These are phyloP conservation scores for Mohoua ochrocephala DNA, from an alignment of 2,113 vertebrate species.

Conservation along the genomic window DNA sequence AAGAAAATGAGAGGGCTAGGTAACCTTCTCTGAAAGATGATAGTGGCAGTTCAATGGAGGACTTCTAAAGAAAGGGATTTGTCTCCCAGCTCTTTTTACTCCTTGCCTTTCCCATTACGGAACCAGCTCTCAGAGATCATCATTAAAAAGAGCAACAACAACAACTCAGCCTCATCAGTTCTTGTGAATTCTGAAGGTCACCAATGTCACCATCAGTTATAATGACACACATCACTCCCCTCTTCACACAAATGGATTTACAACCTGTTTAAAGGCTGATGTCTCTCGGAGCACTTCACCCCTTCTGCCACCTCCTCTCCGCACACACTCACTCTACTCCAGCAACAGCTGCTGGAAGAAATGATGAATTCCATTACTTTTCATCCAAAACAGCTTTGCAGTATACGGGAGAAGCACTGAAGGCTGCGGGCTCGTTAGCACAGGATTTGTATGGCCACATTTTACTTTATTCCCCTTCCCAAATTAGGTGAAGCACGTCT, in stretches of 20 bases:
- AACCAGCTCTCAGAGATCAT: not conserved
- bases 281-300: not conserved
- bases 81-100: not conserved
- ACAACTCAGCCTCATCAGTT: not conserved
- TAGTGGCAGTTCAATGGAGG: not conserved
- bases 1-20: not conserved
- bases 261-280: slow-evolving; percentile 11
- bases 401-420: not conserved
- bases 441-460: slow-evolving; percentile 23
- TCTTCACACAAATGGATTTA: slow-evolving; percentile 24
- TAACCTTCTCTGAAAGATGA: not conserved
- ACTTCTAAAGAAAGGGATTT: not conserved
- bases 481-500: slow-evolving; percentile 9
- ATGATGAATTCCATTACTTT: slow-evolving; percentile 47
- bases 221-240: slow-evolving; percentile 13
- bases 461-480: slow-evolving; percentile 35
- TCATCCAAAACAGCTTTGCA: slow-evolving; percentile 39
- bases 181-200: slow-evolving; percentile 47
- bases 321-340: not conserved
- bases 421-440: slow-evolving; percentile 15
- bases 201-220: not conserved
- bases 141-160: slow-evolving; percentile 36
- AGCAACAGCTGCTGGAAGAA: slow-evolving; percentile 48
- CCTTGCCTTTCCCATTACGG: not conserved
- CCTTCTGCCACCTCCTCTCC: not conserved